Base-by-base conservation (phyloP, 2,888 invertebrate species). In the Eupithecia insigniata region DNA sequence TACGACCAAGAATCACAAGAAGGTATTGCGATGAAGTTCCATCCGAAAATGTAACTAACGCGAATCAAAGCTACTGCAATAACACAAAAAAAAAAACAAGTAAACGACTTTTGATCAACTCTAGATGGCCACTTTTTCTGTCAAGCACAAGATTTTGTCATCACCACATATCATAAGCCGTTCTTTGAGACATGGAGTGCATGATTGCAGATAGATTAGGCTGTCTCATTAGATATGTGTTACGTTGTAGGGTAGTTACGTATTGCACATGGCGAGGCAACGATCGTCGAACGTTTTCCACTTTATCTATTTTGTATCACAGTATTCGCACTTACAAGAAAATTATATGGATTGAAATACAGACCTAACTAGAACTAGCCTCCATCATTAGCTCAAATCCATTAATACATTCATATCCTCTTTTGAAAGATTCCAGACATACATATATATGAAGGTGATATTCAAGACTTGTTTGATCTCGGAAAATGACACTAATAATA, bases 181-280 rank as follows among this genome's bases (percentile, higher is more conserved):
- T 71, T 66, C n/a, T 26, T 55, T 34, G 39, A 64, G 36, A 26
- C 64, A 26, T 64, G 36, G 7, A 64, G 68, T 51, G 61, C 60
- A 62, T 12, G 72, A 78, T 74, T 73, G 74, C 68, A 62, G 61
- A 73, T 73, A 71, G 77, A 79, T 80, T 78, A 78, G 77, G 76
- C 71, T 70, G 71, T 73, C 72, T 77, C 74, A 81, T 82, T 82
- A 79, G 77, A 72, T 62, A 32, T 34, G 30, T 32, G 78, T 81
- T 81, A 80, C 80, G 75, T 80, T 64, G 64, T 64, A 36, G 64
- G 67, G 68, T 32, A 4, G 72, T 77, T 79, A 74, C 76, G 76
- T 78, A 61, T 72, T 71, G 66, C 74, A 72, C 58, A 69, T 69
- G 71, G 72, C 36, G 72, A 55, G 26, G 4, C 55, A 55, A 26